Evolutionary conservation across 2,113 vertebrate genomes (phyloP).

Genomic region (Tiliqua scincoides): DNA sequence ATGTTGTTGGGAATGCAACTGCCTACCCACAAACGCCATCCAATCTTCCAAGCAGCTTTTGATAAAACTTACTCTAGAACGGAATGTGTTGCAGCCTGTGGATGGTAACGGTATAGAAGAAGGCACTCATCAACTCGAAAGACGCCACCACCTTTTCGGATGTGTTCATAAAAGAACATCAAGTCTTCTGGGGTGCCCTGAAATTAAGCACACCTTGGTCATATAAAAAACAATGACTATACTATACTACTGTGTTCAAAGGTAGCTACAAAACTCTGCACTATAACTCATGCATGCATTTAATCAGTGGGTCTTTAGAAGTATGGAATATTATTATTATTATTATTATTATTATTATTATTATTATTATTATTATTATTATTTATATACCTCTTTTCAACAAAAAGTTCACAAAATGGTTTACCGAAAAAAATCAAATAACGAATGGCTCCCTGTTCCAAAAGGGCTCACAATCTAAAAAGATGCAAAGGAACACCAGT

Average conservation of each 20-base stretch:
- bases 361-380: too few species aligned
- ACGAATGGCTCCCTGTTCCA: too few species aligned
- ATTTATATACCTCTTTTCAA: too few species aligned
- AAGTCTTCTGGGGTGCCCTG: conserved; percentile 95
- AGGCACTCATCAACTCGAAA: conserved; percentile 83
- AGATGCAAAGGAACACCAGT: too few species aligned
- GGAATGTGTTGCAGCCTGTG: conserved; percentile 83
- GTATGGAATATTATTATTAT: too few species aligned
- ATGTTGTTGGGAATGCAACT: background rate
- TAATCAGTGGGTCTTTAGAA: background rate
- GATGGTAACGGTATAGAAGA: conserved; percentile 91
- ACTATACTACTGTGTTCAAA: background rate
- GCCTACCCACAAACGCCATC: background rate
- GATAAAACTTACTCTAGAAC: conserved; percentile 83
- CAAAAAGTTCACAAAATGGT: too few species aligned
- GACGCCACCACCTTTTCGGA: conserved; percentile 82
- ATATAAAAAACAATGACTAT: background rate
- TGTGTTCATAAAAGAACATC: conserved; percentile 91
- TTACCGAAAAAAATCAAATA: too few species aligned
- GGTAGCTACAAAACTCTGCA: background rate
- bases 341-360: too few species aligned
- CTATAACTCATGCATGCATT: background rate
- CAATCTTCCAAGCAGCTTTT: background rate
- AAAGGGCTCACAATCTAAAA: too few species aligned
- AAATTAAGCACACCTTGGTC: conserved; percentile 30